Conservation (phyloP, 2,113 vertebrate genomes). For the Fukomys damarensis region DNA sequence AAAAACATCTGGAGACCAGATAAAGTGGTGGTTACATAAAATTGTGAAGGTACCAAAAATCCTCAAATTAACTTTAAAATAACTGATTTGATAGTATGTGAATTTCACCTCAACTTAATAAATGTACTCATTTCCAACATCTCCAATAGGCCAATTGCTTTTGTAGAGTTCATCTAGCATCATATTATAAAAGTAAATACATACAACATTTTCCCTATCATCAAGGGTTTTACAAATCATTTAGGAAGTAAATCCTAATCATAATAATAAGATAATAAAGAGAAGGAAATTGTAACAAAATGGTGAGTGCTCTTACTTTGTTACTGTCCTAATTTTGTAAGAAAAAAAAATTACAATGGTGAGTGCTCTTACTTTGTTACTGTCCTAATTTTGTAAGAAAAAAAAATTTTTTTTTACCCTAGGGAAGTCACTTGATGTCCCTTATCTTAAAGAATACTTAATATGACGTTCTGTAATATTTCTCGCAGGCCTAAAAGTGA, state of each 20-base stretch:
- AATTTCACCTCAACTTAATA: neutral
- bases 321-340: neutral
- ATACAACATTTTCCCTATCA: neutral
- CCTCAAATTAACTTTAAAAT: neutral
- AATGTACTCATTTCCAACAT: neutral
- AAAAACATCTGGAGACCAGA: neutral
- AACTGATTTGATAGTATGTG: neutral
- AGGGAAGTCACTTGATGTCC: neutral
- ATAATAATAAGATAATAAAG: neutral
- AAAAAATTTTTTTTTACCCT: neutral
- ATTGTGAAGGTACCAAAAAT: neutral
- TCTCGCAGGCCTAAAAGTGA: constrained; percentile 5
- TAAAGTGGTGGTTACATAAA: neutral
- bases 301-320: neutral
- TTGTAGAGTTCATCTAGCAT: neutral
- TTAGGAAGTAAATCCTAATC: neutral
- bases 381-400: neutral
- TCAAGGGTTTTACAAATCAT: neutral
- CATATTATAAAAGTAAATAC: neutral
- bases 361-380: neutral
- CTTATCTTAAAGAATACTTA: neutral
- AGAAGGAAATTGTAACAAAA: neutral
- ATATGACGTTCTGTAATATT: neutral
- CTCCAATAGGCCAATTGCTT: neutral
- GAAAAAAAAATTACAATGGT: neutral